Evolutionary conservation across 2,888 invertebrate genomes (phyloP).

Genomic region (Cephonodes hylas): DNA sequence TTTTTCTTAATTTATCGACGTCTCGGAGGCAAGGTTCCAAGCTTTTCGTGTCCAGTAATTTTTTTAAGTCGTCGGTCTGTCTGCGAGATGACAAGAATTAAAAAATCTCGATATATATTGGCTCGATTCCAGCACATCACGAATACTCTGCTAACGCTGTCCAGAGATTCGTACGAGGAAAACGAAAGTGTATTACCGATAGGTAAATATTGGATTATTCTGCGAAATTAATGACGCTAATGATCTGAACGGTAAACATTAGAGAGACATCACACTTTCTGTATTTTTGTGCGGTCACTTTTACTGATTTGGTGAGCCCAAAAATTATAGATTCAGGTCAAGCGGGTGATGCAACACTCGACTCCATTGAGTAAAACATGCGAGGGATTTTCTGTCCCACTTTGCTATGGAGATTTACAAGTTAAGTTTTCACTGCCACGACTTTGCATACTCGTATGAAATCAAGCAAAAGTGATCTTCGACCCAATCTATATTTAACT

Average conservation of each 20-base stretch:
- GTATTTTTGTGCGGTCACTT: no score
- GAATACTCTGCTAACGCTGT: background rate
- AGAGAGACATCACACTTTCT: no score
- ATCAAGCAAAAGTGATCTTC: no score
- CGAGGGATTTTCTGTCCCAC: no score
- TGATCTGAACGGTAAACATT: no score
- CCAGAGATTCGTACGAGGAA: background rate
- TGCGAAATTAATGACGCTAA: no score
- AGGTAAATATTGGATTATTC: no score
- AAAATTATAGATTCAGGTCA: background rate
- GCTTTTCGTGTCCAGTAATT: constrained; percentile 9
- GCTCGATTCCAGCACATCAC: background rate
- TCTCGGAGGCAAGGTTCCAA: constrained; percentile 7
- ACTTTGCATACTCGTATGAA: no score
- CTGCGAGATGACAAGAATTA: constrained; percentile 1
- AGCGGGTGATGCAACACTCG: background rate
- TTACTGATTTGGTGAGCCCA: background rate
- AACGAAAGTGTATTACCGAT: background rate
- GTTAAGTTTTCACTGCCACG: no score
- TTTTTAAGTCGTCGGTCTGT: background rate
- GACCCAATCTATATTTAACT: no score
- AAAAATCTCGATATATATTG: constrained; percentile 14
- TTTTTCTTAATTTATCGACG: constrained; percentile 6
- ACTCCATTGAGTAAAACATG: background rate
- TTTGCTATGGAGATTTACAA: no score